Conservation (phyloP, 2,113 vertebrate genomes). For the Istiophorus platypterus region DNA sequence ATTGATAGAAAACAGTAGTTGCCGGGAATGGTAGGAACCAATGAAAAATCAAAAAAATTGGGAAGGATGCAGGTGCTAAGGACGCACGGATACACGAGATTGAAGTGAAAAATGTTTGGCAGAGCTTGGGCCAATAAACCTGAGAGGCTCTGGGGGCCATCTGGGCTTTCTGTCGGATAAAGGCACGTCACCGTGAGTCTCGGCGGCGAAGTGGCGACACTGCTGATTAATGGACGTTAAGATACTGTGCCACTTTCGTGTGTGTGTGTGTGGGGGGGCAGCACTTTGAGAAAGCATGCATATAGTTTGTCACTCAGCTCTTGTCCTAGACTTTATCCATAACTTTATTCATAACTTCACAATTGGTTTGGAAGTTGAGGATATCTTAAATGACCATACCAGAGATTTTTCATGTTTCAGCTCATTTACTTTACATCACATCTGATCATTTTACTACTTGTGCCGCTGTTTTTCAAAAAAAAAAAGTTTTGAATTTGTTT, state of each 20-base stretch:
- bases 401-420: not conserved
- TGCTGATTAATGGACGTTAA: slow-evolving; percentile 16
- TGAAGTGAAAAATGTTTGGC: slow-evolving; percentile 32
- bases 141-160: slow-evolving; percentile 18
- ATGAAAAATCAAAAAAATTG: too few species aligned
- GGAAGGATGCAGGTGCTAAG: too few species aligned
- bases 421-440: not conserved
- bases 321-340: too few species aligned
- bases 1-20: too few species aligned
- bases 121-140: slow-evolving; percentile 24
- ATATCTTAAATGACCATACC: not conserved
- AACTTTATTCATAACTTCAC: too few species aligned
- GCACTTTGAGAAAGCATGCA: not conserved
- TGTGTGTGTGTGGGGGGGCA: not conserved
- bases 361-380: not conserved
- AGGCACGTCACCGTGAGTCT: slow-evolving; percentile 20
- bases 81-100: too few species aligned
- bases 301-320: not conserved
- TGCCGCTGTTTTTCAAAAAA: too few species aligned
- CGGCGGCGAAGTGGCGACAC: not conserved
- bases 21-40: too few species aligned
- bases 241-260: not conserved
- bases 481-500: too few species aligned
- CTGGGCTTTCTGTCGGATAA: slow-evolving; percentile 33
- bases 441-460: too few species aligned